Percentiles rank a stretch among this genome's conserved stretches.
Evolutionary conservation across 2,113 vertebrate genomes (phyloP).

Genomic region (Rostratula benghalensis): DNA sequence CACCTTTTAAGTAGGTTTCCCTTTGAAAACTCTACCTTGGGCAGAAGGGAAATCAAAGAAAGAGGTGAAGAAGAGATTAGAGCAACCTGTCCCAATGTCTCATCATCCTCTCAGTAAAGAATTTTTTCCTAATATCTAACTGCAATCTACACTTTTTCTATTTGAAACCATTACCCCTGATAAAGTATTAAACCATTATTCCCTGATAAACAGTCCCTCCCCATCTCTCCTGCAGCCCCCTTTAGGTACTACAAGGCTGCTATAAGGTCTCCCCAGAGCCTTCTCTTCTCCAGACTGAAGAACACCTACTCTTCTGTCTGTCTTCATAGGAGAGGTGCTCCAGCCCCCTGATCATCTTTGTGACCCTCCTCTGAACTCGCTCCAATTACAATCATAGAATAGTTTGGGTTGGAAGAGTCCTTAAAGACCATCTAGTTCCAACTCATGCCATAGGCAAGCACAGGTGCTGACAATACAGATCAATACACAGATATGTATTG

Average conservation of each 20-base stretch:
- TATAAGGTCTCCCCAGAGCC: neutral
- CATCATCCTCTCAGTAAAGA: neutral
- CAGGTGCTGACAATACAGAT: neutral
- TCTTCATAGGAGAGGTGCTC: neutral
- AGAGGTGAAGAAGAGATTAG: neutral
- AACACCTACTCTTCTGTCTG: neutral
- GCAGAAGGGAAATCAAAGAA: neutral
- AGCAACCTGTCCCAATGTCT: neutral
- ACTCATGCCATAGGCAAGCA: neutral
- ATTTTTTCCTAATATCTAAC: neutral
- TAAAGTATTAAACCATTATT: too few species aligned
- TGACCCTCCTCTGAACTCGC: neutral
- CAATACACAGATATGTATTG: neutral
- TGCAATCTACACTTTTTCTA: neutral
- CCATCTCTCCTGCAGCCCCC: too few species aligned
- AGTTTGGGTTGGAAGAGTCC: neutral
- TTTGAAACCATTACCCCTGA: neutral
- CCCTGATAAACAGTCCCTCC: neutral
- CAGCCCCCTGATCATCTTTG: neutral
- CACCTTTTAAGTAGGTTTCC: neutral
- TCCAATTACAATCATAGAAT: neutral
- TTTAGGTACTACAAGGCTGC: neutral
- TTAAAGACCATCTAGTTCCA: neutral
- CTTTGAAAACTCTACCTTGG: neutral
- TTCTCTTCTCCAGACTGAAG: neutral